Percentiles rank a stretch among this genome's conserved stretches.
Conservation (phyloP, 23 tunicate genomes). For the Oikopleura vanhoeffeni region DNA sequence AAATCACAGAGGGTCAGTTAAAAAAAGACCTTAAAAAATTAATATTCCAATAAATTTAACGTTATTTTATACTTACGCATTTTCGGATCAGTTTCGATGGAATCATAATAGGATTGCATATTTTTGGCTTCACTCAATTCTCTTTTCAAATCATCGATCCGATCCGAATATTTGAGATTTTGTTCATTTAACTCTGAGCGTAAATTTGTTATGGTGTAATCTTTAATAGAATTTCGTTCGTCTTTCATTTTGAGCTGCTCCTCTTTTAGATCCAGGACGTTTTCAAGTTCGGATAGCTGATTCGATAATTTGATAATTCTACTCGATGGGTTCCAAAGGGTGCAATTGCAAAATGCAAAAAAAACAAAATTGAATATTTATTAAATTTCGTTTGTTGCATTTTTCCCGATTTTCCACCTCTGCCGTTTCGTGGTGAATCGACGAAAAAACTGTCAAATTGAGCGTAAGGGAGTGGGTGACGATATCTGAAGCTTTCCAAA, state of each 20-base stretch:
- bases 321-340: no score
- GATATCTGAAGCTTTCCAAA: no score
- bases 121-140: not conserved
- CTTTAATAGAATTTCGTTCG: not conserved
- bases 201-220: not conserved
- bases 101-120: not conserved
- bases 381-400: no score
- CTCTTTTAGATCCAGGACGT: not conserved
- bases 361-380: no score
- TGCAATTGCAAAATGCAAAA: no score
- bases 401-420: no score
- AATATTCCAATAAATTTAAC: no score
- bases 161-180: not conserved
- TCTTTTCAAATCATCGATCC: not conserved
- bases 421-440: no score
- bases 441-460: no score
- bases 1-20: no score
- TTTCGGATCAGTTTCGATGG: not conserved
- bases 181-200: not conserved
- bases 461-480: no score
- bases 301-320: not conserved
- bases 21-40: no score
- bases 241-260: constrained; percentile 12
- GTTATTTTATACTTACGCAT: not conserved
- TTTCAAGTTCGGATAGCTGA: not conserved